These are phyloP conservation scores for Pavo muticus DNA, from an alignment of 2,113 vertebrate species.

Conservation along the genomic window DNA sequence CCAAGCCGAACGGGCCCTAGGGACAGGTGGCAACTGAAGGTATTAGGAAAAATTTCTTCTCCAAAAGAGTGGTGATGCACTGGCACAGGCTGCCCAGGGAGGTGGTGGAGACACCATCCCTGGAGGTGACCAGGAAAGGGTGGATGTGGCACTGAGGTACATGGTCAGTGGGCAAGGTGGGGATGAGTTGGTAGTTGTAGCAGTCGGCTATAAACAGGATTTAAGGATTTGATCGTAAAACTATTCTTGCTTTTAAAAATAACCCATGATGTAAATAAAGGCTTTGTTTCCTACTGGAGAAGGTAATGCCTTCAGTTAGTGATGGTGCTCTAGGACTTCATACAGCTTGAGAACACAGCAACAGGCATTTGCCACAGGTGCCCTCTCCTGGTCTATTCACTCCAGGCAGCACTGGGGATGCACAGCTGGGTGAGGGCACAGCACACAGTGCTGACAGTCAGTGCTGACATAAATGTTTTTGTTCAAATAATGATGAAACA, in stretches of 20 bases:
- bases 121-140: too few relatives aligned
- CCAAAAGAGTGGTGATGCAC: too few relatives aligned
- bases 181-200: too few relatives aligned
- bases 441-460: not conserved
- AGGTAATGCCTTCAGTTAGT: not conserved
- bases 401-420: not conserved
- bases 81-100: too few relatives aligned
- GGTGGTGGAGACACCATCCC: too few relatives aligned
- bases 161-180: too few relatives aligned
- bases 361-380: not conserved
- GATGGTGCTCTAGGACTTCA: not conserved
- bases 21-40: too few relatives aligned
- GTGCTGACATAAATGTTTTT: not conserved
- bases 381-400: not conserved
- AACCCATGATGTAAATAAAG: not conserved
- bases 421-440: not conserved
- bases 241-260: not conserved
- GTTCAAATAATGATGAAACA: not conserved
- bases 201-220: too few relatives aligned
- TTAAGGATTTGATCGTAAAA: not conserved
- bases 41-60: too few relatives aligned
- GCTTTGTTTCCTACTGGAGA: not conserved
- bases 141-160: too few relatives aligned
- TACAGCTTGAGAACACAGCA: fast-evolving
- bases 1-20: too few relatives aligned